Evolutionary conservation across 1,140 invertebrate species (phyloP).

Genomic region (Bombus soroeensis): DNA sequence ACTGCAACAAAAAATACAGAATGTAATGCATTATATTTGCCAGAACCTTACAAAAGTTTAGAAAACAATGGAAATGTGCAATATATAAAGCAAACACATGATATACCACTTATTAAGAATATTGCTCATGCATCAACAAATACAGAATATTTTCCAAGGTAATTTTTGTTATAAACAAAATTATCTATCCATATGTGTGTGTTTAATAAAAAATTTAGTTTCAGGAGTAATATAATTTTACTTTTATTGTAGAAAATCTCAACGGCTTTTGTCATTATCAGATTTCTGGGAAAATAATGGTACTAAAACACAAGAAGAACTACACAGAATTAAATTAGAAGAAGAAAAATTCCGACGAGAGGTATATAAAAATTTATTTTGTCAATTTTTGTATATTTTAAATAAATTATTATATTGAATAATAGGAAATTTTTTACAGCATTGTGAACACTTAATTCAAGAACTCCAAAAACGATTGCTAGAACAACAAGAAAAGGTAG

Average conservation of each 20-base stretch:
- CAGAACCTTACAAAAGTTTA: conserved; percentile 31
- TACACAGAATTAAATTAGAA: conserved; percentile 85
- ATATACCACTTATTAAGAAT: conserved; percentile 21
- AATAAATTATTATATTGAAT: conserved; percentile 10
- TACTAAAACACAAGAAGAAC: conserved; percentile 76
- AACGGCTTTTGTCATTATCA: conserved; percentile 81
- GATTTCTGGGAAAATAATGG: conserved; percentile 83
- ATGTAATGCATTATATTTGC: conserved; percentile 21
- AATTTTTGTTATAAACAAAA: conserved; percentile 16
- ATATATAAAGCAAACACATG: conserved; percentile 30
- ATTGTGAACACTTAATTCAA: conserved; percentile 90
- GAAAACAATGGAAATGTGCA: conserved; percentile 31
- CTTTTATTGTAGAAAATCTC: conserved; percentile 68
- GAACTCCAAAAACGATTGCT: conserved; percentile 88
- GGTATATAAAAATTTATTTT: conserved; percentile 77
- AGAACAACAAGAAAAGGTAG: conserved; percentile 90
- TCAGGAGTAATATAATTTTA: neutral
- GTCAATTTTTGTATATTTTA: conserved; percentile 10
- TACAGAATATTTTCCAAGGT: conserved; percentile 68
- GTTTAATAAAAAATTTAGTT: neutral
- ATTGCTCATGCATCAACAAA: conserved; percentile 52
- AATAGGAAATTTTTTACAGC: conserved; percentile 80
- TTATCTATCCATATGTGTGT: too few relatives aligned
- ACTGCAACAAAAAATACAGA: conserved; percentile 10
- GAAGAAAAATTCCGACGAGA: conserved; percentile 90